Conservation (phyloP, 2,113 vertebrate genomes). For the Triplophysa rosa region DNA sequence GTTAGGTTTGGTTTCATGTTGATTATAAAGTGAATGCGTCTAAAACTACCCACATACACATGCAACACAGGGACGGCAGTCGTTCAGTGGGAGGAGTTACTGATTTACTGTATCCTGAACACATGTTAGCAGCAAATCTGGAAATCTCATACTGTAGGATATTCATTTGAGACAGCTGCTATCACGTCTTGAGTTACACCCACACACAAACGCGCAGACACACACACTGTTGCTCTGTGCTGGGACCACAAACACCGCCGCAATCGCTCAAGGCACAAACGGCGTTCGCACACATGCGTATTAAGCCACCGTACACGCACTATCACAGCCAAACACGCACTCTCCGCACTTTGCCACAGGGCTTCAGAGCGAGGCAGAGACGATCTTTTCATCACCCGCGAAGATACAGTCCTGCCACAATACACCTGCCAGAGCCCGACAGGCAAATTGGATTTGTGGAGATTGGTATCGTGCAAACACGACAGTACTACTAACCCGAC, state of each 20-base stretch:
- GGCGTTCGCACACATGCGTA: conserved; percentile 36
- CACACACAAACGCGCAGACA: conserved; percentile 27
- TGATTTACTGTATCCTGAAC: background rate
- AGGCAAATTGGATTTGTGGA: conserved; percentile 55
- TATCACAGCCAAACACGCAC: conserved; percentile 24
- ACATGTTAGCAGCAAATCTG: background rate
- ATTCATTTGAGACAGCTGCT: conserved; percentile 9
- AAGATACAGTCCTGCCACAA: conserved; percentile 47
- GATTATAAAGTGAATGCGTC: background rate
- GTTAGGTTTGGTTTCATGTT: too few species aligned
- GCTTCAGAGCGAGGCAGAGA: conserved; percentile 24
- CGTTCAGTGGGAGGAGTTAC: background rate
- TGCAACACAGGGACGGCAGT: background rate
- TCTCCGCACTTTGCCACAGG: conserved; percentile 23
- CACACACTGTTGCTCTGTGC: conserved; percentile 26
- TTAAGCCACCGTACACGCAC: conserved; percentile 34
- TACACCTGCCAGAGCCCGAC: conserved; percentile 46
- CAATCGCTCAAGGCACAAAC: conserved; percentile 37
- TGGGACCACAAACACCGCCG: conserved; percentile 29
- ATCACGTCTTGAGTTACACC: conserved; percentile 14
- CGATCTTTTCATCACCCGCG: conserved; percentile 48
- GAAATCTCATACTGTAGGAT: background rate
- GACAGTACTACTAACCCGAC: conserved; percentile 52
- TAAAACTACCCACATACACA: background rate
- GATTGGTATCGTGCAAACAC: conserved; percentile 52